phyloP scores from a whole-genome alignment of 1,140 invertebrate genomes.

The Paralvinella palmiformis region DNA sequence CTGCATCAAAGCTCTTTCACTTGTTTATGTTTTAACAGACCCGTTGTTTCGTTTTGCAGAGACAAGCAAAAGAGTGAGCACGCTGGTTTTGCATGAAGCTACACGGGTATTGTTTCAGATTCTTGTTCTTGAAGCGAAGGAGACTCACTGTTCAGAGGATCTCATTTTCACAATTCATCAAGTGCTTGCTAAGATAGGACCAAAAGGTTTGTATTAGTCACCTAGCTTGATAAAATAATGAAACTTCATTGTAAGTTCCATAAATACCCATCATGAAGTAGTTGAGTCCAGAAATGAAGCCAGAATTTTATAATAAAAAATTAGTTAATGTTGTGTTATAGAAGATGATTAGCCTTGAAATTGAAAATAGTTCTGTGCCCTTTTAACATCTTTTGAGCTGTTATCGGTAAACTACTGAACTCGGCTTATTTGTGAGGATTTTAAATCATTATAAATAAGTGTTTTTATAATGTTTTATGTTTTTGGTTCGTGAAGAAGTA shows the following conservation, averaged over 20 bases:
- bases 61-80: slow-evolving; percentile 30
- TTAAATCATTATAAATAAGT: too few relatives aligned
- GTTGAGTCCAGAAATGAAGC: neutral
- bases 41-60: slow-evolving; percentile 26
- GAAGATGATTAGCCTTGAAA: neutral
- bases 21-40: neutral
- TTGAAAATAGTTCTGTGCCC: neutral
- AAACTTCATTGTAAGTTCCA: neutral
- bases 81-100: slow-evolving; percentile 37
- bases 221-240: neutral
- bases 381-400: neutral
- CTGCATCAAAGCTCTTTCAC: neutral
- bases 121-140: slow-evolving; percentile 31
- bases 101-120: slow-evolving; percentile 38
- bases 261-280: neutral
- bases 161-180: slow-evolving; percentile 33
- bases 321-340: neutral
- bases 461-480: too few relatives aligned
- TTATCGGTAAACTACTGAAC: too few relatives aligned
- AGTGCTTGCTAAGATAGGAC: slow-evolving; percentile 34
- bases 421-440: too few relatives aligned
- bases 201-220: slow-evolving; percentile 34
- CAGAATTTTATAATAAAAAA: neutral
- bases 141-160: slow-evolving; percentile 30
- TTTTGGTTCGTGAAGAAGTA: too few relatives aligned